A percentile compares a stretch with the other conserved stretches of the same genome.
phyloP scores from a whole-genome alignment of 2,113 vertebrate genomes.

The Prionailurus bengalensis region DNA sequence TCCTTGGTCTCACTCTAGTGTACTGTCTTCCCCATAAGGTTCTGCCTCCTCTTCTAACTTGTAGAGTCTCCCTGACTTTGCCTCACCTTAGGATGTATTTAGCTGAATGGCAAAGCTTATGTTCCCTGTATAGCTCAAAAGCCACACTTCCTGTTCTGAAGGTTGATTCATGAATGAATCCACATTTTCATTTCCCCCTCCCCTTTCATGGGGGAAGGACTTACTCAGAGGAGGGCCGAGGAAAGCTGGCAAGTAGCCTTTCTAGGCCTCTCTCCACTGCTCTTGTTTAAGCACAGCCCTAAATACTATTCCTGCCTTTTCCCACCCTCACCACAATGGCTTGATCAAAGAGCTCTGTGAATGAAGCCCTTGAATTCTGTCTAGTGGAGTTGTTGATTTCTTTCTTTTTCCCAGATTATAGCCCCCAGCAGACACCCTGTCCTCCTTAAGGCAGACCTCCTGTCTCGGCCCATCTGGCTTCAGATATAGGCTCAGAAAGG shows the following conservation, averaged over 20 bases:
- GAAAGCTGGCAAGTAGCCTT: conserved; percentile 52
- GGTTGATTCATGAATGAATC: conserved; percentile 76
- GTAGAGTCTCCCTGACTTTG: conserved; percentile 13
- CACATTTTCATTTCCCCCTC: conserved; percentile 65
- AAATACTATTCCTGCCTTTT: conserved; percentile 39
- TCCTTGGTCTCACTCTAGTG: not conserved
- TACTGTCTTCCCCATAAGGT: not conserved
- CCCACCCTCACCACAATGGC: conserved; percentile 12
- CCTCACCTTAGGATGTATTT: not conserved
- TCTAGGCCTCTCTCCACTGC: conserved; percentile 12
- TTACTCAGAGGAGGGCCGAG: conserved; percentile 66
- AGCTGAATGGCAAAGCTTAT: conserved; percentile 30
- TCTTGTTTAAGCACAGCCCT: conserved; percentile 56
- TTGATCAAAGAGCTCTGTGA: conserved; percentile 52
- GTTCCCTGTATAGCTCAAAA: conserved; percentile 51
- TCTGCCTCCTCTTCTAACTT: not conserved
- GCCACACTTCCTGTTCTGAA: conserved; percentile 67
- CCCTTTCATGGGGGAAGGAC: conserved; percentile 60
- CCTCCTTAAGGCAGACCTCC: not conserved
- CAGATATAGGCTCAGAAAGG: not conserved
- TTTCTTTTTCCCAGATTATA: conserved; percentile 44
- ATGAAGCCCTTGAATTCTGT: conserved; percentile 47
- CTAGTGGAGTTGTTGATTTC: conserved; percentile 3
- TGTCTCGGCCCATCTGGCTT: conserved; percentile 9
- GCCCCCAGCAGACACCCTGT: not conserved